These are phyloP conservation scores for Agrilus mali DNA, from an alignment of 2,888 invertebrate species.

Conservation along the genomic window DNA sequence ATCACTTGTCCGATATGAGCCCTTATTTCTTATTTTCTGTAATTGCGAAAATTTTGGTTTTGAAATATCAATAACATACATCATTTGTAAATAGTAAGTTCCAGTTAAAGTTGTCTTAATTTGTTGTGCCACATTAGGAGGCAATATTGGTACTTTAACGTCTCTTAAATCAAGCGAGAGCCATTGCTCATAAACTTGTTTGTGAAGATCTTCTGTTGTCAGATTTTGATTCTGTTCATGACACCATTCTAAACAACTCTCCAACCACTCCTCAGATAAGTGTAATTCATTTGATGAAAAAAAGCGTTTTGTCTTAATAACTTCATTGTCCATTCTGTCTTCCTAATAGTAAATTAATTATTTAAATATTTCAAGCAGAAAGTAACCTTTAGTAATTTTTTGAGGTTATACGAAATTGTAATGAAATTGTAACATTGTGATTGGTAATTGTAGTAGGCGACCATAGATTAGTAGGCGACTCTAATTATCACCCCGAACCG, in stretches of 20 bases:
- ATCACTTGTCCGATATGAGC: slow-evolving; percentile 41
- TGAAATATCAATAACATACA: slow-evolving; percentile 48
- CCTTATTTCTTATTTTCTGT: slow-evolving; percentile 34
- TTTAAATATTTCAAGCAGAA: no score
- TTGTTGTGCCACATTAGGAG: slow-evolving; percentile 38
- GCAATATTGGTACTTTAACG: slow-evolving; percentile 48
- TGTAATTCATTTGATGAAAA: slow-evolving; percentile 19
- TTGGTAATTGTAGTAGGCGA: no score
- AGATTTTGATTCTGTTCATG: slow-evolving; percentile 31
- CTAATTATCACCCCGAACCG: no score
- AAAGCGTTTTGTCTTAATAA: slow-evolving; percentile 16
- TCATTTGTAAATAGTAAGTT: slow-evolving; percentile 49
- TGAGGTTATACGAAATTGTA: no score
- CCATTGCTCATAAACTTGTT: slow-evolving; percentile 54
- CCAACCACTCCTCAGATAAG: slow-evolving; percentile 27
- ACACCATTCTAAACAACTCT: slow-evolving; percentile 42
- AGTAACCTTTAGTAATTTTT: no score
- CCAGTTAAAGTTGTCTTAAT: slow-evolving; percentile 39
- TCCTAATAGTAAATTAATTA: no score
- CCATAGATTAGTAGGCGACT: no score
- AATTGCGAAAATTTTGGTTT: slow-evolving; percentile 32
- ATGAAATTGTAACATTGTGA: no score
- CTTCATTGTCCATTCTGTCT: slow-evolving; percentile 8
- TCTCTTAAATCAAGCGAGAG: slow-evolving; percentile 49
- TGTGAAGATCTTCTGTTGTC: slow-evolving; percentile 37